Base-by-base conservation (phyloP, 2,113 vertebrate species). In the Labrus mixtus region DNA sequence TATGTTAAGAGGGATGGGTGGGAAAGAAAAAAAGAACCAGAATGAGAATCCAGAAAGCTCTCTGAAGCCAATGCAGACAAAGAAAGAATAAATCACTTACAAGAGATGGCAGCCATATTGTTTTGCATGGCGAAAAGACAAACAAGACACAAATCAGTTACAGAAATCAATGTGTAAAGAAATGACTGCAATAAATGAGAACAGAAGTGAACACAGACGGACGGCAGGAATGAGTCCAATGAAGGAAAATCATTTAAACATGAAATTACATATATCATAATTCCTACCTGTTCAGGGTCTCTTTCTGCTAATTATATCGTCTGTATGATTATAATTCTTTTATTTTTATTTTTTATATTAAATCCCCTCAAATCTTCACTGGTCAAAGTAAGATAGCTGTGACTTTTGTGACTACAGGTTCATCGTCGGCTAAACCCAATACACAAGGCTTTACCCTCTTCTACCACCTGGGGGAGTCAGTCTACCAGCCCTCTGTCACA, bases 91-190 rank as follows among this genome's bases (percentile, higher is more conserved):
- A 98, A 96, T 99, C 93, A 99, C 97, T 95, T 95, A 91, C 83
- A 93, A 91, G 91, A 93, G 93, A 92, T 83, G 92, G 91, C 94
- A 92, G 95, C 95, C 96, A 90, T 89, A 92, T 93, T 93, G 92
- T 86, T 88, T 93, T 92, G 94, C 94, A 95, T 95, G 96, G 94
- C 94, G 93, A 94, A 95, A 95, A 94, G 29, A 93, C 92, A 96
- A 95, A 97, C 65, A 96, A 82, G 95, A 95, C 83, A 97, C 92
- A 98, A 95, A 97, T 95, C 94, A 98, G 96, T 98, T 96, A 97
- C 89, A 96, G 94, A 93, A 95, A 91, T 96, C 68, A 94, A 81
- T 94, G 93, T 94, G 55, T 64, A 16, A 22, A 9, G 56, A 36
- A 36, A 33, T 8, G 10, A 58, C 16, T 36, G 29, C 16, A 58